A percentile compares a stretch with the other conserved stretches of the same genome.
Conservation (phyloP, 2,888 invertebrate species). For the Drepanosiphum platanoidis region DNA sequence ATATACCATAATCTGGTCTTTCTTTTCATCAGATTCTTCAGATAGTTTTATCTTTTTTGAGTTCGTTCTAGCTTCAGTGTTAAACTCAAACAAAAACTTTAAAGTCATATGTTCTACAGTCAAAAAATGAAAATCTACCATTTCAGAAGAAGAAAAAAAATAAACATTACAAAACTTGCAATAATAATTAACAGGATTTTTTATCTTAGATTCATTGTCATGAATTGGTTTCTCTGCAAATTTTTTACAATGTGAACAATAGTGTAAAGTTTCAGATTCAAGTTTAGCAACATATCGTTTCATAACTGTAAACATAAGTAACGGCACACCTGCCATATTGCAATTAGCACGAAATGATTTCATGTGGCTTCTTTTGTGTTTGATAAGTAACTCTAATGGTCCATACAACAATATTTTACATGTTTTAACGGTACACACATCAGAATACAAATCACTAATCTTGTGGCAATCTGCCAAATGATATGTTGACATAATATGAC, state of each 20-base stretch:
- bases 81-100: conserved; percentile 18
- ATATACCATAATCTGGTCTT: neutral
- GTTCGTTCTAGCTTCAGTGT: neutral
- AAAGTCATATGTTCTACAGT: conserved; percentile 41
- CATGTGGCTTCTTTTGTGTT: neutral
- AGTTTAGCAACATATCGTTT: neutral
- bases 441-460: conserved; percentile 6
- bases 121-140: conserved; percentile 39
- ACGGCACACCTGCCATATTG: neutral
- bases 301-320: conserved; percentile 28
- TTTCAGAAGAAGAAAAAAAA: conserved; percentile 22
- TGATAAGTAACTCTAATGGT: neutral
- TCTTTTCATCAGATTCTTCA: neutral
- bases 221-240: conserved; percentile 1
- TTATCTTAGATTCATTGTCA: neutral
- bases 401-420: conserved; percentile 25
- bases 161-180: conserved; percentile 31
- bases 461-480: neutral
- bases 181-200: neutral
- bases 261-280: neutral
- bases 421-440: neutral
- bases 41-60: neutral
- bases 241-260: conserved; percentile 35
- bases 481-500: conserved; percentile 42
- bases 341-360: too few species aligned